Evolutionary conservation across 2,113 vertebrate genomes (phyloP).

Genomic region (Chinchilla lanigera): DNA sequence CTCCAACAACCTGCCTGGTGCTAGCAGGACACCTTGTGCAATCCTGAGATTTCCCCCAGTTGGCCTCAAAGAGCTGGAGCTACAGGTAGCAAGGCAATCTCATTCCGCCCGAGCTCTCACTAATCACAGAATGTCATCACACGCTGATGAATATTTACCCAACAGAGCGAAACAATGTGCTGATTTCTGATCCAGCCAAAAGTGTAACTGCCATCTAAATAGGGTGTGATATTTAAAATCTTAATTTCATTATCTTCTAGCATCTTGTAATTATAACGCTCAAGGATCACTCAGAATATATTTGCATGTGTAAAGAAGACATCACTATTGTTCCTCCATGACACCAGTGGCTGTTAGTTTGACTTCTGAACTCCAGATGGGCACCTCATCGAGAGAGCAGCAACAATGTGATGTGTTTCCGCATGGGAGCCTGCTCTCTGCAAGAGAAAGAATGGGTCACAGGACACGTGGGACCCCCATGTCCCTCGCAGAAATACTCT

Average conservation of each 20-base stretch:
- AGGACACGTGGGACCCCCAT: rapidly evolving
- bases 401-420: rapidly evolving
- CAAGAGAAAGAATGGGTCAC: background rate
- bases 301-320: conserved; percentile 77
- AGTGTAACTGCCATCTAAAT: conserved; percentile 78
- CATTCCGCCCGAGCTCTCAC: conserved; percentile 32
- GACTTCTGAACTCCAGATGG: conserved; percentile 4
- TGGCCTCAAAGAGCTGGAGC: background rate
- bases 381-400: rapidly evolving
- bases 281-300: conserved; percentile 67
- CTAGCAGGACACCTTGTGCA: background rate
- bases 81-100: conserved; percentile 50
- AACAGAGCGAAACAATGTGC: conserved; percentile 74
- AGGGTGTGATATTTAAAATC: conserved; percentile 80
- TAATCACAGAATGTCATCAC: conserved; percentile 66
- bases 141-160: conserved; percentile 80
- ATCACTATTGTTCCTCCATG: background rate
- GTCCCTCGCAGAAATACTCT: rapidly evolving
- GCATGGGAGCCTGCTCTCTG: rapidly evolving
- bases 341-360: background rate
- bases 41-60: rapidly evolving
- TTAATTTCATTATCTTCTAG: conserved; percentile 77
- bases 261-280: conserved; percentile 72
- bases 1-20: background rate
- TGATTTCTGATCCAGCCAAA: conserved; percentile 72